Evolutionary conservation across 2,113 vertebrate species (phyloP).

Genomic region (Stigmatopora nigra): DNA sequence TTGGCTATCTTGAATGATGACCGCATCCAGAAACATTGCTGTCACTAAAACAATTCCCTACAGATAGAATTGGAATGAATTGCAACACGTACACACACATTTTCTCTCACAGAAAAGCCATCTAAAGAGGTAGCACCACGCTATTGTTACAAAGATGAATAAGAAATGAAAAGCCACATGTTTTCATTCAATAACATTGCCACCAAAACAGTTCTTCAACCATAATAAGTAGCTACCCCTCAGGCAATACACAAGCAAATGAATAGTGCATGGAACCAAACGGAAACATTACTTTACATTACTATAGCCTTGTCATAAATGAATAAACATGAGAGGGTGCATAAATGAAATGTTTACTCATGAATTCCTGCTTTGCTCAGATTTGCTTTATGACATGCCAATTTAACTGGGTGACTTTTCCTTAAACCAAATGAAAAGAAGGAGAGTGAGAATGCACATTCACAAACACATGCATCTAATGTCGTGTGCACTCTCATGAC

Average conservation of each 20-base stretch:
- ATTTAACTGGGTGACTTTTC: conserved; percentile 53
- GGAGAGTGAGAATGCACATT: conserved; percentile 21
- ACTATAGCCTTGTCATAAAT: conserved; percentile 35
- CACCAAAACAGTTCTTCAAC: conserved; percentile 34
- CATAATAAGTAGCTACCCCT: conserved; percentile 50
- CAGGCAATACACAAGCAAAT: conserved; percentile 54
- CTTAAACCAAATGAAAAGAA: conserved; percentile 45
- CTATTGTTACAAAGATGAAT: conserved; percentile 32
- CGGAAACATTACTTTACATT: conserved; percentile 42
- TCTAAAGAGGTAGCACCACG: conserved; percentile 15
- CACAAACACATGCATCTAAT: conserved; percentile 28
- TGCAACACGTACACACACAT: conserved; percentile 3
- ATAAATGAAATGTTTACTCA: conserved; percentile 52
- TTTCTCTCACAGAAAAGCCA: conserved; percentile 10
- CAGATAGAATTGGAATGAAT: conserved; percentile 31
- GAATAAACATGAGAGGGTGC: conserved; percentile 56
- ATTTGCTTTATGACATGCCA: conserved; percentile 49
- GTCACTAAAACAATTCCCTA: conserved; percentile 38
- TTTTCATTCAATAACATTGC: conserved; percentile 50
- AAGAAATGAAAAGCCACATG: conserved; percentile 49
- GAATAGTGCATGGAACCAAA: conserved; percentile 61
- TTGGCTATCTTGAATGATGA: conserved; percentile 61
- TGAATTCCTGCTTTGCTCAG: conserved; percentile 48
- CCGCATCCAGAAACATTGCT: conserved; percentile 38
- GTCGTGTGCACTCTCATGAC: conserved; percentile 31